These are phyloP conservation scores for Phylloscopus whistleri DNA, from an alignment of 2,113 vertebrate genomes.

Conservation along the genomic window DNA sequence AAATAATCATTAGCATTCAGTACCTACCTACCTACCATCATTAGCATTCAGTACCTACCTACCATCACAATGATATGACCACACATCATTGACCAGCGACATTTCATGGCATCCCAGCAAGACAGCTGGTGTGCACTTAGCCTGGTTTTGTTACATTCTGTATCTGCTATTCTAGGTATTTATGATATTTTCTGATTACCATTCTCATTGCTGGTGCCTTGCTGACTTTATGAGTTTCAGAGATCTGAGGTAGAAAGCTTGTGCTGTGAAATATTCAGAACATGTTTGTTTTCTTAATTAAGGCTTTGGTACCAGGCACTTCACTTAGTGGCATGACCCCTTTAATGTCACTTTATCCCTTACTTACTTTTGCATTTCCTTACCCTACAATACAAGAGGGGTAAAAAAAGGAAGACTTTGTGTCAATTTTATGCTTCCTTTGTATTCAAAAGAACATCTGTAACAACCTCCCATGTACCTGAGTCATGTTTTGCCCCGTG, in stretches of 20 bases:
- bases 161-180: neutral
- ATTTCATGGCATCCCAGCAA: neutral
- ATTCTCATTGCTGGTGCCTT: rapidly evolving
- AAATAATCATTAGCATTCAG: rapidly evolving
- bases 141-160: neutral
- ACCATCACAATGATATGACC: too few species aligned
- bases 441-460: neutral
- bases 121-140: neutral
- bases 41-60: too few species aligned
- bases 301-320: neutral
- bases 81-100: rapidly evolving
- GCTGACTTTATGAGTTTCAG: rapidly evolving
- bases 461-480: neutral
- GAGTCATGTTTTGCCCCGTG: neutral
- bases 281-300: neutral
- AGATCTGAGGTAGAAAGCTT: neutral
- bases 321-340: neutral
- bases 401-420: neutral
- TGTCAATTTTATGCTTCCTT: neutral
- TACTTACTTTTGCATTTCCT: neutral
- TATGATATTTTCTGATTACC: neutral
- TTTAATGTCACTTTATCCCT: neutral
- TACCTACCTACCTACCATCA: too few species aligned
- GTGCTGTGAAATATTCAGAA: neutral
- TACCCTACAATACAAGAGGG: neutral